phyloP scores from a whole-genome alignment of 2,888 invertebrate species.

The Hirtodrosophila confusa region DNA sequence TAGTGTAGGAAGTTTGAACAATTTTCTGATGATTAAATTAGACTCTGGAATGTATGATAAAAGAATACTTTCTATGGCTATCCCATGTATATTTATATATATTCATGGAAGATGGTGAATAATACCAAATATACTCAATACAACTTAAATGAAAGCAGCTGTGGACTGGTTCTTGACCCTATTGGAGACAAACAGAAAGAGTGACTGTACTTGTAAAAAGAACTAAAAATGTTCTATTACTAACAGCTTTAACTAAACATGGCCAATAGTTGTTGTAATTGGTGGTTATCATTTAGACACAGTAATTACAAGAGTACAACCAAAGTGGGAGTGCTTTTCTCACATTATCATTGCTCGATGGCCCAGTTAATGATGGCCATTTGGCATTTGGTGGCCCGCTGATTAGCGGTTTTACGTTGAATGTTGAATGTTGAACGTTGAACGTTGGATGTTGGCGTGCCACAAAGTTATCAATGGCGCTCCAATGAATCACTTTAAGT shows the following conservation, averaged over 20 bases:
- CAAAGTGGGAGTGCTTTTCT: constrained; percentile 29
- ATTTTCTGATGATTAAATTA: no score
- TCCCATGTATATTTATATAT: no score
- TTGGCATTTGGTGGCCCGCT: constrained; percentile 41
- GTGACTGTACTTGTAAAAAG: no score
- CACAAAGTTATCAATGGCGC: constrained; percentile 66
- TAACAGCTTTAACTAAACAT: background rate
- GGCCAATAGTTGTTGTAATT: constrained; percentile 9
- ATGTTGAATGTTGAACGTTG: constrained; percentile 21
- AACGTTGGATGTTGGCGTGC: constrained; percentile 60
- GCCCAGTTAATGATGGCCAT: constrained; percentile 37
- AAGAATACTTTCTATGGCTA: no score
- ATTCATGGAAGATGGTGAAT: no score
- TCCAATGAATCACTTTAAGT: constrained; percentile 69
- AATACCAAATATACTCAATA: no score
- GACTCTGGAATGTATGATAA: no score
- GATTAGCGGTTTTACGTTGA: constrained; percentile 29
- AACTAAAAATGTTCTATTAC: background rate
- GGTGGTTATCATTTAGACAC: constrained; percentile 18
- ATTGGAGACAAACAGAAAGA: no score
- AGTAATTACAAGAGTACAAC: constrained; percentile 11
- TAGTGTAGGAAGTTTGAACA: no score
- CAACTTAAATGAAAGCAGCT: no score
- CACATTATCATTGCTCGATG: constrained; percentile 41
- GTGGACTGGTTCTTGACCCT: no score